Conservation (phyloP, 1,140 invertebrate genomes). For the Hypothenemus hampei region DNA sequence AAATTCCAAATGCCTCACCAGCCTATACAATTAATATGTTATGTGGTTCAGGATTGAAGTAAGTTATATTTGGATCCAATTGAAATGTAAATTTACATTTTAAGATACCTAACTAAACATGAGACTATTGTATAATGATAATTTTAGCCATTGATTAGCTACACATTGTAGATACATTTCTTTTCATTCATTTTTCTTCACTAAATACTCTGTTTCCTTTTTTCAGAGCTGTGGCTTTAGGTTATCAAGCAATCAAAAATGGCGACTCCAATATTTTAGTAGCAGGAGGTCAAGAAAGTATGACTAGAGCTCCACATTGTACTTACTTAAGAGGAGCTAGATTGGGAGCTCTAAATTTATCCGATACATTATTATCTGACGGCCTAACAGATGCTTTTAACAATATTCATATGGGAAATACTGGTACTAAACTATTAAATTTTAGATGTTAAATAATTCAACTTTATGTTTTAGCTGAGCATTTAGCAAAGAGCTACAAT, state of each 20-base stretch:
- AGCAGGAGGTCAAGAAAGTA: conserved; percentile 81
- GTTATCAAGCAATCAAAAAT: conserved; percentile 63
- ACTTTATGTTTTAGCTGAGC: conserved; percentile 59
- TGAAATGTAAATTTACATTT: too few relatives aligned
- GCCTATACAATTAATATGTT: conserved; percentile 78
- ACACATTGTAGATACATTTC: background rate
- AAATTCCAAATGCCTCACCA: conserved; percentile 68
- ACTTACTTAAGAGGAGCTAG: conserved; percentile 64
- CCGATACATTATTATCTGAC: conserved; percentile 71
- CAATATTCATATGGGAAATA: conserved; percentile 79
- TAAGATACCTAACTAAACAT: too few relatives aligned
- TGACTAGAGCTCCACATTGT: conserved; percentile 75
- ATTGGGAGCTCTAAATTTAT: conserved; percentile 61
- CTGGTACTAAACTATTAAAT: conserved; percentile 52
- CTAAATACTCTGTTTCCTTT: conserved; percentile 3
- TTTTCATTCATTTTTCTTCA: background rate
- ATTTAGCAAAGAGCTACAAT: conserved; percentile 66
- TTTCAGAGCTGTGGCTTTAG: conserved; percentile 64
- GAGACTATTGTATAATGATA: too few relatives aligned
- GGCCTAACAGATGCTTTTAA: conserved; percentile 76
- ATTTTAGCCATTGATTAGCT: too few relatives aligned
- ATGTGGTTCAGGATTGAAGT: conserved; percentile 83
- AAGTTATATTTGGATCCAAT: too few relatives aligned
- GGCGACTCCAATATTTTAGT: conserved; percentile 70
- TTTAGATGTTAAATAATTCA: background rate